Conservation (phyloP, 2,888 invertebrate species). For the Physocephala rufipes region DNA sequence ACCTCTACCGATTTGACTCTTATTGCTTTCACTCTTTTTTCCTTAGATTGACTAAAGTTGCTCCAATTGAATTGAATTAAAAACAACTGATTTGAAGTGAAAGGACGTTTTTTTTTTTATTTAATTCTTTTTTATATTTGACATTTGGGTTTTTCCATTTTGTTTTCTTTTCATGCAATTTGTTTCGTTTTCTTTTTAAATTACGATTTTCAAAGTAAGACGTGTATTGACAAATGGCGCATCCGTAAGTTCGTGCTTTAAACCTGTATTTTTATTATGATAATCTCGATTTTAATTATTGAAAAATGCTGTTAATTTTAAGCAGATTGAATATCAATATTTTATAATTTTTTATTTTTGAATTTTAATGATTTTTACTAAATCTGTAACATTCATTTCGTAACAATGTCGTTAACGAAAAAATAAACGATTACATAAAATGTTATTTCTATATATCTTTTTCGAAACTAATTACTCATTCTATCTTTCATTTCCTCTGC, state of each 20-base stretch:
- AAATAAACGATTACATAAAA: too few species aligned
- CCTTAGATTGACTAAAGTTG: not conserved
- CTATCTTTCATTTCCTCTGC: too few species aligned
- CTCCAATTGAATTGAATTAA: constrained; percentile 2
- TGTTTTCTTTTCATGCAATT: too few species aligned
- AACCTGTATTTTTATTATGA: not conserved
- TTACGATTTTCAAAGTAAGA: constrained; percentile 8
- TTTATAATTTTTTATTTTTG: not conserved
- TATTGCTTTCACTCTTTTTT: too few species aligned
- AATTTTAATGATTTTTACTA: too few species aligned
- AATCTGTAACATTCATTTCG: too few species aligned
- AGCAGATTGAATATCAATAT: constrained; percentile 16
- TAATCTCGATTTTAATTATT: constrained; percentile 19
- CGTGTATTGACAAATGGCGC: constrained; percentile 2
- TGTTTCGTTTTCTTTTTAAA: constrained; percentile 21
- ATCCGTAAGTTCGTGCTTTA: constrained; percentile 14
- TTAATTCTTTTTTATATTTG: constrained; percentile 18
- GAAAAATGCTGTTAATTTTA: constrained; percentile 17
- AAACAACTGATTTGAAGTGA: constrained; percentile 19
- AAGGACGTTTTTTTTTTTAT: constrained; percentile 28
- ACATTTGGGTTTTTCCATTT: constrained; percentile 28
- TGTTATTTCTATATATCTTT: too few species aligned
- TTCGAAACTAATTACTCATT: too few species aligned
- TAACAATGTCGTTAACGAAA: too few species aligned
- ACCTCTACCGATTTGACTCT: too few species aligned